Evolutionary conservation across 2,113 vertebrate genomes (phyloP), one percentile per base, ranked within the genome.

Genomic region (Archocentrus centrarchus): DNA sequence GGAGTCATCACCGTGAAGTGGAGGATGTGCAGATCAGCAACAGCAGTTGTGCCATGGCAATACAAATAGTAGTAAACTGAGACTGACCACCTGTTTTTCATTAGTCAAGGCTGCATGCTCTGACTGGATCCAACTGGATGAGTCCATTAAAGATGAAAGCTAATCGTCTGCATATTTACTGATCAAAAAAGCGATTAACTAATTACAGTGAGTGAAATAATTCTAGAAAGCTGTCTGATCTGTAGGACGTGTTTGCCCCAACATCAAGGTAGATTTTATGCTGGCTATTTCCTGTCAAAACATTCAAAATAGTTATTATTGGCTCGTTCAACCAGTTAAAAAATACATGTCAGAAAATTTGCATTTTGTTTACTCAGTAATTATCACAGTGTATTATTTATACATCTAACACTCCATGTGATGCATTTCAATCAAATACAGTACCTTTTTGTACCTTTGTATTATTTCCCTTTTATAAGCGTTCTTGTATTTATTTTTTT

Each of bases 41-140:
- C 50, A n/a, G 60, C 79, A 35, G 37, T 57, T 53, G 59, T 63
- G 70, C 57, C 78, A 66, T 50, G n/a, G 64, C 47, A 44, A 30
- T 60, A 77, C 44, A 27, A 80, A 57, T 39, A 63, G 32, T 73
- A 78, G 62, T 78, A 66, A 88, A 76, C 17, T 55, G 66, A 62
- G 32, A 78, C 2, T 79, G 59, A 41, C 47, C 63, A 55, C 76
- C 81, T 84, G 68, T 20, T 86, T 64, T 53, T 79, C 3, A 37
- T 15, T 53, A 58, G 73, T 39, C 11, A 58, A 73, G 30, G 39
- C 30, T 66, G 4, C 20, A 22, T 44, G 57, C 58, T 80, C 47
- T 58, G 35, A 77, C 75, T 77, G 27, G 59, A 84, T 78, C 32
- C 37, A 39, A 62, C 22, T 41, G 75, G 79, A 84, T 75, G 15